Conservation (phyloP, 2,113 vertebrate species). For the Malurus cyaneus region DNA sequence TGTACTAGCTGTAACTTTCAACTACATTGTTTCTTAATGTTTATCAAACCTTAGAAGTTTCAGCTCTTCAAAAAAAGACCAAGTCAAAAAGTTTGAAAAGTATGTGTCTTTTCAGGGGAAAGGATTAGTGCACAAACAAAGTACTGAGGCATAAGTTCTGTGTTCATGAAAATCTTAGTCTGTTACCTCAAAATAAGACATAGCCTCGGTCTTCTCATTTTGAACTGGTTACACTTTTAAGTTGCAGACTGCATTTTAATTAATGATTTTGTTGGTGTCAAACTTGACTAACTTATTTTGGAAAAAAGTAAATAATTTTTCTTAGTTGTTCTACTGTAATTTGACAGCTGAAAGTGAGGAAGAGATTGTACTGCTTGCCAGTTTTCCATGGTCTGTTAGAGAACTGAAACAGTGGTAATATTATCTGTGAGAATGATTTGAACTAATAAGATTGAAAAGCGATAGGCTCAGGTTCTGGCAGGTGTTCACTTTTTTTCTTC, state of each 20-base stretch:
- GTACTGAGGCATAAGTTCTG: background rate
- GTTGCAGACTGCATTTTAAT: background rate
- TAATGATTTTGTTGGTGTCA: background rate
- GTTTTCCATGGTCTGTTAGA: background rate
- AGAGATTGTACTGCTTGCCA: background rate
- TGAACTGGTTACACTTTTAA: background rate
- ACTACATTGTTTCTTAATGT: background rate
- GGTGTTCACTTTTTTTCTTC: background rate
- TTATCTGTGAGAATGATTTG: background rate
- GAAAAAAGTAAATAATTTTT: background rate
- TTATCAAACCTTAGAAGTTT: background rate
- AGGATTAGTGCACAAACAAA: background rate
- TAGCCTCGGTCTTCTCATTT: background rate
- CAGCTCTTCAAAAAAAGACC: background rate
- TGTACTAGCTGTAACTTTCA: background rate
- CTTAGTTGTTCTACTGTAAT: background rate
- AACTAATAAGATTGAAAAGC: background rate
- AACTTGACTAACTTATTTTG: background rate
- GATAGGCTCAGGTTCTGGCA: background rate
- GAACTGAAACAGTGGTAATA: background rate
- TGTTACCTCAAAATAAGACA: background rate
- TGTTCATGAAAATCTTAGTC: background rate
- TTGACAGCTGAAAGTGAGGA: background rate
- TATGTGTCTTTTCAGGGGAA: background rate
- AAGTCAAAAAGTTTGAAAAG: background rate